These are phyloP conservation scores for Brachionus rubens DNA, from an alignment of 1,140 invertebrate genomes.

Conservation along the genomic window DNA sequence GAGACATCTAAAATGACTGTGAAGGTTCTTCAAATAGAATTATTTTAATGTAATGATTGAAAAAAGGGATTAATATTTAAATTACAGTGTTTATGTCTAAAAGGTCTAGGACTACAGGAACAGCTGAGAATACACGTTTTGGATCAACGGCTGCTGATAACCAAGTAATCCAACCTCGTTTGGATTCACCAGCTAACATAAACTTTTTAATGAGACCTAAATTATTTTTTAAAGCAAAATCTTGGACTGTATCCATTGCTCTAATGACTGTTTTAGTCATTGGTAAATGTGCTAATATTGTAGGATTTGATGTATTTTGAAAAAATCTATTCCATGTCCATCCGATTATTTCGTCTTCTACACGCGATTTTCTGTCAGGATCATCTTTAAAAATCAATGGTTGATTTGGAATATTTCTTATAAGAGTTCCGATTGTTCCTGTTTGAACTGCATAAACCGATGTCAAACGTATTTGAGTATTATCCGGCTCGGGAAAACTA, in stretches of 20 bases:
- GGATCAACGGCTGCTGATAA: slow-evolving; percentile 13
- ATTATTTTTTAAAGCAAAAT: neutral
- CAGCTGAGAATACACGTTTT: slow-evolving; percentile 25
- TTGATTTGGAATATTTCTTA: slow-evolving; percentile 54
- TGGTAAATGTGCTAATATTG: neutral
- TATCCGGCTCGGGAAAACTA: slow-evolving; percentile 48
- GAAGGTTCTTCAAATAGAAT: neutral
- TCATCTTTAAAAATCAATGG: slow-evolving; percentile 53
- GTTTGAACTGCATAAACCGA: slow-evolving; percentile 50
- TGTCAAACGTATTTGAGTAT: slow-evolving; percentile 50
- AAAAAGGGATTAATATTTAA: neutral
- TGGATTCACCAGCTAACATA: slow-evolving; percentile 39
- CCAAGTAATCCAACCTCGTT: slow-evolving; percentile 40
- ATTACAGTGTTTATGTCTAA: slow-evolving; percentile 54
- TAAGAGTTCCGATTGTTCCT: slow-evolving; percentile 49
- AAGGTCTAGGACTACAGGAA: slow-evolving; percentile 49
- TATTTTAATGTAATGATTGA: neutral
- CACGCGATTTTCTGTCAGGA: slow-evolving; percentile 48
- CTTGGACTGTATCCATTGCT: slow-evolving; percentile 52
- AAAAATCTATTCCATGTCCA: slow-evolving; percentile 51
- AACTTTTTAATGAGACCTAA: slow-evolving; percentile 17
- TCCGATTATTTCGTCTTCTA: slow-evolving; percentile 52
- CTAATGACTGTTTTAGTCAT: slow-evolving; percentile 51
- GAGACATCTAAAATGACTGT: slow-evolving; percentile 8
- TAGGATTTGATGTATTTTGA: neutral